phyloP scores from a whole-genome alignment of 2,113 vertebrate species.

The Saguinus midas region DNA sequence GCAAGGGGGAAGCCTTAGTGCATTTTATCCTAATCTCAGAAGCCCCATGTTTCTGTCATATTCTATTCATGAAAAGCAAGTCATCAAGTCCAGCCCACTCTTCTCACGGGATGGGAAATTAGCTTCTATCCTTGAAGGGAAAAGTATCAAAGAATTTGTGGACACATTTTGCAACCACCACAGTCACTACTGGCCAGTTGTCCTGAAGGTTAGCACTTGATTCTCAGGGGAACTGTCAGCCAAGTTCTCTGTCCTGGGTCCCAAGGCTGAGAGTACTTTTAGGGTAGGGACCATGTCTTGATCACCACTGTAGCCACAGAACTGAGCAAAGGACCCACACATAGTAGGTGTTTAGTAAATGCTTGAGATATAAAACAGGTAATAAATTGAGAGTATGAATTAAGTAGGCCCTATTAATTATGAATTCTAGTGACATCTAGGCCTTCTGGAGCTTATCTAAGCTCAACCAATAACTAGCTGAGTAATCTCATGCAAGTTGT shows the following conservation, averaged over 20 bases:
- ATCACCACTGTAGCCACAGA: background rate
- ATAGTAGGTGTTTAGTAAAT: background rate
- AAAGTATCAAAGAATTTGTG: background rate
- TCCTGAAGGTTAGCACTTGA: background rate
- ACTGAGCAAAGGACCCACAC: background rate
- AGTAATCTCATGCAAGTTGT: background rate
- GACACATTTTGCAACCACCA: background rate
- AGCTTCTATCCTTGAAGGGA: background rate
- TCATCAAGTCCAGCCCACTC: background rate
- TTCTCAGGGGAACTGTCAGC: fast-evolving
- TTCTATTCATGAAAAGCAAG: background rate
- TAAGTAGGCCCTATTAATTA: background rate
- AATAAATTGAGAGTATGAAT: background rate
- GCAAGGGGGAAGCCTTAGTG: fast-evolving
- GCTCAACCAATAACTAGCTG: background rate
- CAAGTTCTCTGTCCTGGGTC: background rate
- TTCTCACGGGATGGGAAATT: background rate
- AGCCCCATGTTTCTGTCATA: background rate
- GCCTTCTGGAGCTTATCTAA: background rate
- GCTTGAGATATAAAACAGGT: background rate
- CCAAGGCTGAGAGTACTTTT: background rate
- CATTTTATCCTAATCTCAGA: background rate
- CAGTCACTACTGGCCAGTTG: background rate
- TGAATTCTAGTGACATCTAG: background rate
- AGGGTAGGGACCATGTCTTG: background rate